phyloP scores from a whole-genome alignment of 2,888 invertebrate genomes.

The Eudemis profundana region DNA sequence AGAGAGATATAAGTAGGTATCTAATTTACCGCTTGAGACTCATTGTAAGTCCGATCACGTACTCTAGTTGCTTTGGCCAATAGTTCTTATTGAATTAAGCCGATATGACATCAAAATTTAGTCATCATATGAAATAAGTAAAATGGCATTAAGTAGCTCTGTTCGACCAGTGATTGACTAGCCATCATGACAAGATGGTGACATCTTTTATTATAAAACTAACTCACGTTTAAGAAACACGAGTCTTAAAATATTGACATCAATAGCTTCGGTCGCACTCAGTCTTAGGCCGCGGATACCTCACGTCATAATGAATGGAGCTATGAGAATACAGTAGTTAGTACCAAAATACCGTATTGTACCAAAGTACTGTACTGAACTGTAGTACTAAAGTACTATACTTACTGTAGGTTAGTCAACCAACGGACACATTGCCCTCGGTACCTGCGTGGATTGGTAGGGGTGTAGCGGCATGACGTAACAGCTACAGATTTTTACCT shows the following conservation, averaged over 20 bases:
- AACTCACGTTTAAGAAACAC: background rate
- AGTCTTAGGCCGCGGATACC: slow-evolving; percentile 25
- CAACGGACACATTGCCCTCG: too few relatives aligned
- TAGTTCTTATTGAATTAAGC: slow-evolving; percentile 1
- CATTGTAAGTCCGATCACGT: background rate
- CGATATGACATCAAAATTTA: background rate
- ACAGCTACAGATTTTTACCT: too few relatives aligned
- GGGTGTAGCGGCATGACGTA: too few relatives aligned
- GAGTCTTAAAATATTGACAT: background rate
- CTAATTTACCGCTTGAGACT: too few relatives aligned
- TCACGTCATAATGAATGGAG: slow-evolving; percentile 21
- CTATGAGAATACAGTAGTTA: background rate
- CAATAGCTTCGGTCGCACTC: background rate
- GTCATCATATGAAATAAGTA: background rate
- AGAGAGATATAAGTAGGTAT: too few relatives aligned
- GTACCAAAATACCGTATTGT: too few relatives aligned
- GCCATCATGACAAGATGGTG: background rate
- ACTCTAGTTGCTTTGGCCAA: slow-evolving; percentile 7
- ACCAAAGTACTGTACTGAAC: too few relatives aligned
- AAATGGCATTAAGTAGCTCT: background rate
- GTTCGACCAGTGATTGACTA: background rate
- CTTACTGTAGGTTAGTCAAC: too few relatives aligned
- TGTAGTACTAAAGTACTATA: too few relatives aligned
- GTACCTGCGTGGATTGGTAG: too few relatives aligned
- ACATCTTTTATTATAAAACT: background rate